A percentile compares a stretch with the other conserved stretches of the same genome.
phyloP scores from a whole-genome alignment of 2,113 vertebrate species.

The Clarias gariepinus region DNA sequence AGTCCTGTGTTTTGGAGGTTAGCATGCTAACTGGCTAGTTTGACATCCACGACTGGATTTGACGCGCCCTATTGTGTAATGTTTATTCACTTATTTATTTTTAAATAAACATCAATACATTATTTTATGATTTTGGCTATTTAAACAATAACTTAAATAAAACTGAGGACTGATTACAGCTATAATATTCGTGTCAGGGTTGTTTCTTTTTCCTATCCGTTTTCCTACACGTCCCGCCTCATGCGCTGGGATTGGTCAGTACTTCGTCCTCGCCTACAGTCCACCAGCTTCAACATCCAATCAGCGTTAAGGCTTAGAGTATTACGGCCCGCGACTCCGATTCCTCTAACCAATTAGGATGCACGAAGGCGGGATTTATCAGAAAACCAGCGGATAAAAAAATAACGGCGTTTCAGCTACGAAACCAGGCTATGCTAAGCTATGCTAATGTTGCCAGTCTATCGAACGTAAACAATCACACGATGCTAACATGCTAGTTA shows the following conservation, averaged over 20 bases:
- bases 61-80: no score
- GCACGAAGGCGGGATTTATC: not conserved
- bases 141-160: not conserved
- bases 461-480: constrained; percentile 3
- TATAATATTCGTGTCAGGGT: not conserved
- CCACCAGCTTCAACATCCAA: not conserved
- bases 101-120: not conserved
- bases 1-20: not conserved
- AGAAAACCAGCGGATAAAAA: not conserved
- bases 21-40: not conserved
- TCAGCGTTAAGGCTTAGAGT: not conserved
- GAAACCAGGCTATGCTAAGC: not conserved
- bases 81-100: not conserved
- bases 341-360: not conserved
- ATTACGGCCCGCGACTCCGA: no score
- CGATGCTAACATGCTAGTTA: not conserved
- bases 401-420: not conserved
- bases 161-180: not conserved
- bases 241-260: not conserved
- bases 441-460: not conserved
- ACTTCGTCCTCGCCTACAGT: no score
- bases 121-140: not conserved
- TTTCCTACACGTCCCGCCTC: not conserved
- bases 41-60: not conserved
- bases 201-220: not conserved